phyloP scores from a whole-genome alignment of 2,888 invertebrate species.

The Machimus atricapillus region DNA sequence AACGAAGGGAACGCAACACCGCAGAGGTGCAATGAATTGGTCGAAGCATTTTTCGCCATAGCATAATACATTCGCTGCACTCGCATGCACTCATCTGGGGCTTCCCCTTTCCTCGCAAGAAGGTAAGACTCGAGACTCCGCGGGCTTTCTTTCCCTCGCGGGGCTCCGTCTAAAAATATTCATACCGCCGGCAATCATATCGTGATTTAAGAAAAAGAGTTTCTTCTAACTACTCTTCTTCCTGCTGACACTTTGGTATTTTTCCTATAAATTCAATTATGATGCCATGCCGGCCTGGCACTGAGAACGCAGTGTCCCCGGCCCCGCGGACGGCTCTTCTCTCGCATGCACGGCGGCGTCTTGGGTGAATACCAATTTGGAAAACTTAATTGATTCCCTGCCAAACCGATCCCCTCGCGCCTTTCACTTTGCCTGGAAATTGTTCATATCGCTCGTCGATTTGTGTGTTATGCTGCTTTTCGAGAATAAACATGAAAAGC shows the following conservation, averaged over 20 bases:
- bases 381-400: constrained; percentile 31
- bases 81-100: not conserved
- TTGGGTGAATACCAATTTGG: constrained; percentile 25
- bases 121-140: not conserved
- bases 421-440: constrained; percentile 16
- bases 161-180: not conserved
- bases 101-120: not conserved
- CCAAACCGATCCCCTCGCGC: constrained; percentile 3
- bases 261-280: constrained; percentile 22
- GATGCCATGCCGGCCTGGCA: not conserved
- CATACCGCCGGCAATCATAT: not conserved
- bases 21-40: constrained; percentile 6
- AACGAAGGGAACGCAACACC: constrained; percentile 8
- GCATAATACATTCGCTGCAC: constrained; percentile 13
- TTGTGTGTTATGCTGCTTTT: not conserved
- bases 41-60: not conserved
- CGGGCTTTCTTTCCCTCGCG: not conserved
- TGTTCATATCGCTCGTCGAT: not conserved
- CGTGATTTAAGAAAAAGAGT: not conserved
- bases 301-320: not conserved
- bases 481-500: not conserved
- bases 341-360: not conserved
- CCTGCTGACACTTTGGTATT: constrained; percentile 20
- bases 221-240: constrained; percentile 1
- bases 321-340: not conserved